These are phyloP conservation scores for Temnothorax rugatulus DNA, from an alignment of 2,888 invertebrate species.

Conservation along the genomic window DNA sequence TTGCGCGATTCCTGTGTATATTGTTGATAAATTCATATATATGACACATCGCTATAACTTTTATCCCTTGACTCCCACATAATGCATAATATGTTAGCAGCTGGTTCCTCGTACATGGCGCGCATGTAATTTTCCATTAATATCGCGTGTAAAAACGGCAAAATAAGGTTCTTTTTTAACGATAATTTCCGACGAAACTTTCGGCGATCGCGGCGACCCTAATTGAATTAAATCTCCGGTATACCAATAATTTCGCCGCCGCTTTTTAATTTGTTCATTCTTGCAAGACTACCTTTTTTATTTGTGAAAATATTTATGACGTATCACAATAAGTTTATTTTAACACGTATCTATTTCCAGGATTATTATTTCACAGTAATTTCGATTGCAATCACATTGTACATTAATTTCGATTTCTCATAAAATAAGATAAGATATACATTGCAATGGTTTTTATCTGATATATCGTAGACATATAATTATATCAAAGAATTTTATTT, in stretches of 20 bases:
- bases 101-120: neutral
- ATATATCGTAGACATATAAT: too few species aligned
- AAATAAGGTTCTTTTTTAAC: neutral
- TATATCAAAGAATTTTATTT: too few species aligned
- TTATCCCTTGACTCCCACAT: slow-evolving; percentile 19
- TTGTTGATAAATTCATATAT: slow-evolving; percentile 28
- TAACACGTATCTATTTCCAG: neutral
- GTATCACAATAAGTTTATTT: neutral
- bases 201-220: neutral
- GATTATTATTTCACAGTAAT: neutral
- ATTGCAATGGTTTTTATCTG: too few species aligned
- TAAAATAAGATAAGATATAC: neutral
- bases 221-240: slow-evolving; percentile 4
- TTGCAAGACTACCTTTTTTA: neutral
- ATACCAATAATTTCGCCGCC: neutral
- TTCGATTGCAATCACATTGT: too few species aligned
- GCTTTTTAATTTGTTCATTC: slow-evolving; percentile 18
- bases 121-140: slow-evolving; percentile 37
- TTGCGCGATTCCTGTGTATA: neutral
- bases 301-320: neutral
- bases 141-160: slow-evolving; percentile 5
- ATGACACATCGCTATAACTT: slow-evolving; percentile 25
- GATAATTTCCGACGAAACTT: slow-evolving; percentile 21
- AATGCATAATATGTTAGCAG: slow-evolving; percentile 30
- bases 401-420: neutral